Conservation (phyloP, 2,113 vertebrate genomes). For the Crypturellus undulatus region DNA sequence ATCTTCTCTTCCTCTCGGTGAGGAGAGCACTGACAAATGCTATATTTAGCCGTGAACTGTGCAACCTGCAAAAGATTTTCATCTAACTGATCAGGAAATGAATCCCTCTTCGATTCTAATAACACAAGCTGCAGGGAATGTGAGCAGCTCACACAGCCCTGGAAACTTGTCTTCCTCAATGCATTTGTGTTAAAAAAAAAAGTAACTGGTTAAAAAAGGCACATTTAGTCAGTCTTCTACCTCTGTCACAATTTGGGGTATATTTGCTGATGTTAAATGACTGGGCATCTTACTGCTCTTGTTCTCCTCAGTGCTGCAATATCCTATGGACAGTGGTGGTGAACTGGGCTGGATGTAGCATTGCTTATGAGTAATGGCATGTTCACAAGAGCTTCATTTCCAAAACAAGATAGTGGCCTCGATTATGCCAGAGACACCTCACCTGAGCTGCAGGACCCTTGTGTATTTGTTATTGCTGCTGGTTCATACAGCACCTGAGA, state of each 20-base stretch:
- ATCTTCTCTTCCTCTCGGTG: conserved; percentile 2
- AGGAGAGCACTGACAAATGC: conserved; percentile 22
- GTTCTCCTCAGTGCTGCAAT: neutral
- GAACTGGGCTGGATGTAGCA: neutral
- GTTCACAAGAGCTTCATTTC: neutral
- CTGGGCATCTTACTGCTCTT: neutral
- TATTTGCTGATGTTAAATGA: neutral
- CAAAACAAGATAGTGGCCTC: neutral
- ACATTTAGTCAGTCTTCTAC: neutral
- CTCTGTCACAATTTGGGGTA: neutral
- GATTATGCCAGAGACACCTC: neutral
- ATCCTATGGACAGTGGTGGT: neutral
- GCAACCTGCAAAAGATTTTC: neutral
- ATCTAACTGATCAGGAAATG: neutral
- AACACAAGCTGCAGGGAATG: neutral
- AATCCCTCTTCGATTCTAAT: neutral
- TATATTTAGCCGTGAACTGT: conserved; percentile 45
- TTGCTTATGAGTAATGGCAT: neutral
- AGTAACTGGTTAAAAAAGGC: rapidly evolving
- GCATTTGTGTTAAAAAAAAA: neutral
- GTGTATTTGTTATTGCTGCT: neutral
- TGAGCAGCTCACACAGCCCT: neutral
- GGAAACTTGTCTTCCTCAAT: neutral
- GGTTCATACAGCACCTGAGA: conserved; percentile 25
- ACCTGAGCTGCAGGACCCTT: neutral